phyloP scores from a whole-genome alignment of 1,140 invertebrate genomes.

The Leptopilina clavipes region DNA sequence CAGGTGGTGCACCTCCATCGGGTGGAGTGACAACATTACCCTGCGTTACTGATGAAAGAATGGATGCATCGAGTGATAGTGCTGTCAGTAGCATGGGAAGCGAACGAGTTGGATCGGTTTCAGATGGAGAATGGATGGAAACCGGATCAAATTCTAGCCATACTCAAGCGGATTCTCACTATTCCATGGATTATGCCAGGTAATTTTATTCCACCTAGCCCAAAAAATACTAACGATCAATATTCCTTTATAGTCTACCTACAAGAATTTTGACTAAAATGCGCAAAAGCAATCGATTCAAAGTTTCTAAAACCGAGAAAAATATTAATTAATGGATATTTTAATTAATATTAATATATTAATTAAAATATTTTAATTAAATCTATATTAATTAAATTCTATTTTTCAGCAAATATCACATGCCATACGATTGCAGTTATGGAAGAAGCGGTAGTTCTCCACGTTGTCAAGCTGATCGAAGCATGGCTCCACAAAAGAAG shows the following conservation, averaged over 20 bases:
- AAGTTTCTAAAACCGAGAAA: no score
- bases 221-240: slow-evolving; percentile 5
- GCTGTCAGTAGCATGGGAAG: slow-evolving; percentile 94
- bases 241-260: background rate
- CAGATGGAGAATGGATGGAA: slow-evolving; percentile 92
- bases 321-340: no score
- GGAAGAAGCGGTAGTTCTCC: slow-evolving; percentile 63
- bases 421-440: slow-evolving; percentile 85
- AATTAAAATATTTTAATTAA: no score
- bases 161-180: slow-evolving; percentile 77
- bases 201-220: slow-evolving; percentile 49
- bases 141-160: slow-evolving; percentile 88
- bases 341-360: no score
- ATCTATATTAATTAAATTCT: no score
- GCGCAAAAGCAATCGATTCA: no score
- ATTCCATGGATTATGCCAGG: slow-evolving; percentile 75
- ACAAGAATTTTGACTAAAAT: no score
- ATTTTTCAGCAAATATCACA: slow-evolving; percentile 80
- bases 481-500: slow-evolving; percentile 86
- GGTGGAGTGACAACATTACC: slow-evolving; percentile 62
- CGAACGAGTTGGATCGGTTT: slow-evolving; percentile 89
- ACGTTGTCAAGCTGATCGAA: slow-evolving; percentile 68
- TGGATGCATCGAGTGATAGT: slow-evolving; percentile 89
- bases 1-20: slow-evolving; percentile 56
- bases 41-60: slow-evolving; percentile 77